Evolutionary conservation across 2,113 vertebrate genomes (phyloP).

Genomic region (Oryzias javanicus): DNA sequence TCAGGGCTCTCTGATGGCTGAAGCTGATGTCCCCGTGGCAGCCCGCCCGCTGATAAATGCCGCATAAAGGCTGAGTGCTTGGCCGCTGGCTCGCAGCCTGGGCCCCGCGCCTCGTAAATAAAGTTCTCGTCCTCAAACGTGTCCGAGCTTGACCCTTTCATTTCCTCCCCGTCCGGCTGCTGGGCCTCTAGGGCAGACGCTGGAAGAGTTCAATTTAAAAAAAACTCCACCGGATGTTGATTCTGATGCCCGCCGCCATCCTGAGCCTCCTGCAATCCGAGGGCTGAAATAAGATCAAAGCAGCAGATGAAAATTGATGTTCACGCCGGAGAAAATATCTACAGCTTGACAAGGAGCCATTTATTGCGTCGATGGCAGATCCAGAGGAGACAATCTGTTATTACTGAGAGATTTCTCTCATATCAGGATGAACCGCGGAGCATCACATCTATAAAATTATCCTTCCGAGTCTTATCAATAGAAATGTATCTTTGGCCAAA

Average conservation of each 20-base stretch:
- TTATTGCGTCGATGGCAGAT: constrained; percentile 45
- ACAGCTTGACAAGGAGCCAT: constrained; percentile 43
- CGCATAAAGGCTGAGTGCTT: constrained; percentile 62
- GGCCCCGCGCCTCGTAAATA: constrained; percentile 74
- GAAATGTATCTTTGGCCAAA: neutral
- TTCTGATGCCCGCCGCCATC: constrained; percentile 37
- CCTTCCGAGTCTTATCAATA: neutral
- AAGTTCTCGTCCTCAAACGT: constrained; percentile 73
- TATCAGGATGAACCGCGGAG: constrained; percentile 12
- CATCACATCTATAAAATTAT: neutral
- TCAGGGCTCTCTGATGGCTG: constrained; percentile 42
- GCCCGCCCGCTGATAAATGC: constrained; percentile 73
- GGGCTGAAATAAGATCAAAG: constrained; percentile 64
- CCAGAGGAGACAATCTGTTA: constrained; percentile 19
- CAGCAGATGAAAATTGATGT: constrained; percentile 54
- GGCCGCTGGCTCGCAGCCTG: constrained; percentile 64
- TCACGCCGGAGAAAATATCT: constrained; percentile 38
- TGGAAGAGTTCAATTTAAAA: constrained; percentile 65
- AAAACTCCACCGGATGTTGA: constrained; percentile 42
- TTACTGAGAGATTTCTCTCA: constrained; percentile 15
- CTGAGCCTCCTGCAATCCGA: constrained; percentile 47
- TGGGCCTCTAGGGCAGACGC: constrained; percentile 51
- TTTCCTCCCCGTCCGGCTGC: constrained; percentile 54
- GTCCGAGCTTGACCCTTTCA: constrained; percentile 60
- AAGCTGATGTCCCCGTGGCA: constrained; percentile 25